Conservation (phyloP, 2,888 invertebrate species). For the Rhamphomyia laevipes region DNA sequence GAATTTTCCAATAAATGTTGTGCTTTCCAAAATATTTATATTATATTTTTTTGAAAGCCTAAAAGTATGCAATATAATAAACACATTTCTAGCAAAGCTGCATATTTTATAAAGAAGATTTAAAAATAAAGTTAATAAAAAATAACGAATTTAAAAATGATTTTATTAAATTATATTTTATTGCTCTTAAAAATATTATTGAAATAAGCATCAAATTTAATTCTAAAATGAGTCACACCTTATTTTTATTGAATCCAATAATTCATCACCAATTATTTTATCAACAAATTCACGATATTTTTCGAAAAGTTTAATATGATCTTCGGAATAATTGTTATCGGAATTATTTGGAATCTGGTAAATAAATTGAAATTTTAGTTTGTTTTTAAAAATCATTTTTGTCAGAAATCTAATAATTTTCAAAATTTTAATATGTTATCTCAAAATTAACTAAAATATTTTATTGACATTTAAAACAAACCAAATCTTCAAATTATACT, state of each 20-base stretch:
- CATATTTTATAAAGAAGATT: too few species aligned
- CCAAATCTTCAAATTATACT: not conserved
- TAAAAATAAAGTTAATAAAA: too few species aligned
- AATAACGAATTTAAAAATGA: too few species aligned
- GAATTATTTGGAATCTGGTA: not conserved
- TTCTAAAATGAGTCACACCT: slow-evolving; percentile 20
- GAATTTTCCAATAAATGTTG: too few species aligned
- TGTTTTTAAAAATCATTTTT: not conserved
- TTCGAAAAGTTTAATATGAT: slow-evolving; percentile 40
- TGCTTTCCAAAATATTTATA: too few species aligned
- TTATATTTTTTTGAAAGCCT: too few species aligned
- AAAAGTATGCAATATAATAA: too few species aligned
- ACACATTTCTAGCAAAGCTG: too few species aligned
- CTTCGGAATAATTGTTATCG: slow-evolving; percentile 24
- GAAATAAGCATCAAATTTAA: too few species aligned
- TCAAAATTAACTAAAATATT: not conserved
- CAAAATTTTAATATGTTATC: not conserved
- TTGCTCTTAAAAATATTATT: too few species aligned
- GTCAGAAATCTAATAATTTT: not conserved
- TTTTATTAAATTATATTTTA: too few species aligned
- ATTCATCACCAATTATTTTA: slow-evolving; percentile 25
- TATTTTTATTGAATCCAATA: slow-evolving; percentile 26
- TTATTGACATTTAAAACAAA: not conserved
- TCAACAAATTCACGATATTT: slow-evolving; percentile 40
- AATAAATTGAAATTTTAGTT: not conserved